Evolutionary conservation across 2,888 invertebrate genomes (phyloP).

Genomic region (Tethea ocularis): DNA sequence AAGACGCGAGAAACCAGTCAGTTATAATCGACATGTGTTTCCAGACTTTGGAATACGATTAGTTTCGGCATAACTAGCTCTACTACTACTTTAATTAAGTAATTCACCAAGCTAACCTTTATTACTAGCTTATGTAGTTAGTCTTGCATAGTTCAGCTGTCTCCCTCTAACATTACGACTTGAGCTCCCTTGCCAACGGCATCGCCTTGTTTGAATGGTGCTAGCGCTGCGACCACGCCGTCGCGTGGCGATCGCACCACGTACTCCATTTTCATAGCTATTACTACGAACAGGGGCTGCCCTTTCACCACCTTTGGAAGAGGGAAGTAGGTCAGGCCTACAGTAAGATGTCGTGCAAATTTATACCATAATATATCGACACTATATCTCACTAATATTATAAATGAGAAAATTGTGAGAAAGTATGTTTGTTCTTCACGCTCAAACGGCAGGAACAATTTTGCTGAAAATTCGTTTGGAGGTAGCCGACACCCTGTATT

Average conservation of each 20-base stretch:
- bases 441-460: no score
- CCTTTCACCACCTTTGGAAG: conserved; percentile 88
- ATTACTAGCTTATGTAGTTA: not conserved
- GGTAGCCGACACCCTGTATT: no score
- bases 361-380: no score
- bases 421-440: no score
- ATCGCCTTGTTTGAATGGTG: conserved; percentile 89
- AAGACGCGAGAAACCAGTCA: not conserved
- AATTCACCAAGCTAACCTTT: not conserved
- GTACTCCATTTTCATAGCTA: conserved; percentile 99
- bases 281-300: conserved; percentile 95
- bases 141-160: conserved; percentile 32
- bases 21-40: not conserved
- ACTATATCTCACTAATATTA: no score
- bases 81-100: not conserved
- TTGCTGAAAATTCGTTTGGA: no score
- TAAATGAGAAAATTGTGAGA: no score
- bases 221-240: conserved; percentile 89
- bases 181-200: conserved; percentile 90
- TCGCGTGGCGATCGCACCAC: conserved; percentile 93
- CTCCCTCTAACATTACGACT: conserved; percentile 83
- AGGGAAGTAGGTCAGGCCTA: not conserved
- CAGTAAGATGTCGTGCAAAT: not conserved
- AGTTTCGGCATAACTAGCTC: not conserved
- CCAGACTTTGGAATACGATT: not conserved